Percentiles rank a stretch among this genome's conserved stretches.
These are phyloP conservation scores for Dicyrtoma fusca DNA, from an alignment of 2,888 invertebrate species.

Conservation along the genomic window DNA sequence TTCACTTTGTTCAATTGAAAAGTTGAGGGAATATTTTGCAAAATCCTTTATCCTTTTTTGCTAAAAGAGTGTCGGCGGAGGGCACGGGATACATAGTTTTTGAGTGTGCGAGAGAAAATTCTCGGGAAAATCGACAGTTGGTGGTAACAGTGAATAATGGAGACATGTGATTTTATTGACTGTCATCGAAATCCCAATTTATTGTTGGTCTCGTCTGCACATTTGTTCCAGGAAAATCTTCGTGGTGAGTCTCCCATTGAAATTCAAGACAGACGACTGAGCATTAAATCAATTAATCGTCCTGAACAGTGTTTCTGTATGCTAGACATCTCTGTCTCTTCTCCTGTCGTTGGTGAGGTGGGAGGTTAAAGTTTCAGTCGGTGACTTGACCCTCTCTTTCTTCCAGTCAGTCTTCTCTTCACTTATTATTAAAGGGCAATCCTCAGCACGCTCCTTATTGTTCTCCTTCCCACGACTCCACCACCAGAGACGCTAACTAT, in stretches of 20 bases:
- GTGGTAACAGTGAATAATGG: constrained; percentile 32
- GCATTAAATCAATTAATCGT: constrained; percentile 19
- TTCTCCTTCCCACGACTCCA: too few relatives aligned
- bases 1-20: too few relatives aligned
- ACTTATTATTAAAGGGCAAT: too few relatives aligned
- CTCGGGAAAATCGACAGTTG: constrained; percentile 29
- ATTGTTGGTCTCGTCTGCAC: constrained; percentile 23
- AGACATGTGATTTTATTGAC: constrained; percentile 23
- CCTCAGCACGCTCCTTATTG: too few relatives aligned
- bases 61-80: too few relatives aligned
- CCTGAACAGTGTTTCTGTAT: neutral
- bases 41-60: too few relatives aligned
- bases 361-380: constrained; percentile 10
- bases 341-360: too few relatives aligned
- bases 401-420: neutral
- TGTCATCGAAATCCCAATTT: constrained; percentile 36
- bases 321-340: too few relatives aligned
- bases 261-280: constrained; percentile 1
- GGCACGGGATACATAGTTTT: too few relatives aligned
- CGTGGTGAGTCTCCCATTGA: constrained; percentile 10
- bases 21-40: too few relatives aligned
- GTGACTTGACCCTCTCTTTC: constrained; percentile 6
- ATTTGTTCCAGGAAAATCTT: constrained; percentile 19
- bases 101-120: constrained; percentile 17
- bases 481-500: too few relatives aligned